phyloP scores from a whole-genome alignment of 2,888 invertebrate species.

The Cerceris rybyensis region DNA sequence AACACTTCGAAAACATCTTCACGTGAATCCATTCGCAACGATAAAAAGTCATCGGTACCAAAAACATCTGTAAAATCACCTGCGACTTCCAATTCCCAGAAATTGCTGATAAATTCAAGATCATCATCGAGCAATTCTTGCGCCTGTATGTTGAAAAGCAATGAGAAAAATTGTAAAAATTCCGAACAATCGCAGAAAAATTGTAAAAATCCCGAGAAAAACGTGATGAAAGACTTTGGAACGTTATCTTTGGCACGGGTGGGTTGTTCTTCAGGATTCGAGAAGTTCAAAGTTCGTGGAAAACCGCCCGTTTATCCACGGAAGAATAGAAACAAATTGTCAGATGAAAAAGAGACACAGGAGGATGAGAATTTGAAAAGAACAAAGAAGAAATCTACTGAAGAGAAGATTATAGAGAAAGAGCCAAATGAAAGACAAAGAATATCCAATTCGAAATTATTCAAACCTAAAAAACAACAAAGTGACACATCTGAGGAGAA shows the following conservation, averaged over 20 bases:
- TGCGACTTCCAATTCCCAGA: no score
- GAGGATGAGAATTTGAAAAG: background rate
- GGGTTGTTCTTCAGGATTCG: constrained; percentile 24
- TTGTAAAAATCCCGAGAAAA: background rate
- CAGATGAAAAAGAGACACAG: background rate
- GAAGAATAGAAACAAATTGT: background rate
- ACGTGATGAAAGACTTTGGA: constrained; percentile 21
- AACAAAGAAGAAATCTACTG: background rate
- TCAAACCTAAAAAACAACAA: background rate
- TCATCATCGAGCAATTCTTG: background rate
- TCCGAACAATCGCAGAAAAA: background rate
- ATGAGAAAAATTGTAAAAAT: background rate
- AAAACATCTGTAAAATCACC: no score
- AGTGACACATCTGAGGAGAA: constrained; percentile 23
- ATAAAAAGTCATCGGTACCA: no score
- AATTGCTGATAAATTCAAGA: no score
- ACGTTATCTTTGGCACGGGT: constrained; percentile 35
- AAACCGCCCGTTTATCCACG: constrained; percentile 37
- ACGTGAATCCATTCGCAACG: no score
- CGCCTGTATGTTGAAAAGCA: background rate
- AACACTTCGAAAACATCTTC: background rate
- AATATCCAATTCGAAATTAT: background rate
- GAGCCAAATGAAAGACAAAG: background rate
- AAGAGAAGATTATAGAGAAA: background rate
- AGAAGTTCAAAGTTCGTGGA: background rate